A percentile compares a stretch with the other conserved stretches of the same genome.
Evolutionary conservation across 2,888 invertebrate species (phyloP).

Genomic region (Hirtodrosophila duncani): DNA sequence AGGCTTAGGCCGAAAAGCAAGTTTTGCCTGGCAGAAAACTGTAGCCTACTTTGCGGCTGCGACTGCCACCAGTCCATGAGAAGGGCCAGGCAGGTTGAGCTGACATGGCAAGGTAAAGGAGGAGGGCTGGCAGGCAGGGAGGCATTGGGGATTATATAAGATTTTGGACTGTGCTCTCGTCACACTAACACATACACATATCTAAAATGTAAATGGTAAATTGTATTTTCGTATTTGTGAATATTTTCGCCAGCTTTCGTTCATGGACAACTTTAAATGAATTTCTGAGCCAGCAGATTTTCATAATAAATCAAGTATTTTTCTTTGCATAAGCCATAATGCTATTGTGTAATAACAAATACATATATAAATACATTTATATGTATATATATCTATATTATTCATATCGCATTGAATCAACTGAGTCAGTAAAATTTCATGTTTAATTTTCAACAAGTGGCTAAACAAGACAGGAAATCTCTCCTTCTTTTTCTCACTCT

Average conservation of each 20-base stretch:
- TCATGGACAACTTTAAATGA: slow-evolving; percentile 52
- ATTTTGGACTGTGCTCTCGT: too few species aligned
- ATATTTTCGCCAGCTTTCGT: too few species aligned
- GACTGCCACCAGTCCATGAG: slow-evolving; percentile 12
- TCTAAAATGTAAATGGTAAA: slow-evolving; percentile 47
- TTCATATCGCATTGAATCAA: slow-evolving; percentile 30
- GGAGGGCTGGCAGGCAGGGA: too few species aligned
- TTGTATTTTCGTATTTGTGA: slow-evolving; percentile 47
- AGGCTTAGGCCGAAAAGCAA: slow-evolving; percentile 30
- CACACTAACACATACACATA: slow-evolving; percentile 17
- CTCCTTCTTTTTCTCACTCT: not conserved
- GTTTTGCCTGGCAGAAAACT: slow-evolving; percentile 16
- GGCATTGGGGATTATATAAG: too few species aligned
- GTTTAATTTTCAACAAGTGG: slow-evolving; percentile 49
- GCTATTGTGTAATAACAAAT: slow-evolving; percentile 49
- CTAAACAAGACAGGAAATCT: too few species aligned
- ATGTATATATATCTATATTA: too few species aligned
- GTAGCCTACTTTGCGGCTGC: slow-evolving; percentile 27
- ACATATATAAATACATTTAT: slow-evolving; percentile 9
- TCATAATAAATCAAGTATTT: slow-evolving; percentile 61
- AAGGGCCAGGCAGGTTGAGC: not conserved
- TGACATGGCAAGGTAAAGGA: slow-evolving; percentile 23
- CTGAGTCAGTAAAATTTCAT: too few species aligned
- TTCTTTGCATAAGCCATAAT: slow-evolving; percentile 47
- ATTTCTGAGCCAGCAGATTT: slow-evolving; percentile 62